Conservation (phyloP, 2,888 invertebrate genomes). For the Prosapia bicincta region DNA sequence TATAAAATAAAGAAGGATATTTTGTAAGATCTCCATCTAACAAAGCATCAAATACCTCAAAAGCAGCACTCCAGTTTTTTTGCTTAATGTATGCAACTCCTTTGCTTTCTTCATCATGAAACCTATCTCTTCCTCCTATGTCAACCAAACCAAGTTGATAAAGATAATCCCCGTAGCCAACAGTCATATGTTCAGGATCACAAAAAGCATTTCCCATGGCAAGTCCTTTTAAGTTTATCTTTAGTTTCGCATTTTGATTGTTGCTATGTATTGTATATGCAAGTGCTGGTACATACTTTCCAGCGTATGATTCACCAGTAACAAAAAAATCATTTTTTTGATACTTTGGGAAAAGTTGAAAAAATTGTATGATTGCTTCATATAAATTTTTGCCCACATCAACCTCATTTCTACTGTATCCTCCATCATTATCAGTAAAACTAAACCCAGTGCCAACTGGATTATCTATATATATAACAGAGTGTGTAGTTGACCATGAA, state of each 20-base stretch:
- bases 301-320: slow-evolving; percentile 87
- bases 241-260: slow-evolving; percentile 54
- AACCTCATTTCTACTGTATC: slow-evolving; percentile 75
- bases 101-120: slow-evolving; percentile 53
- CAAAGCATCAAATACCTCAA: slow-evolving; percentile 65
- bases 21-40: slow-evolving; percentile 50
- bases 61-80: slow-evolving; percentile 65
- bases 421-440: slow-evolving; percentile 71
- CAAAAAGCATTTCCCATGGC: slow-evolving; percentile 78
- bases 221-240: slow-evolving; percentile 69
- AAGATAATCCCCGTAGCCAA: slow-evolving; percentile 70
- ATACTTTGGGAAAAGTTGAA: slow-evolving; percentile 74
- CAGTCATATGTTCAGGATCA: slow-evolving; percentile 72
- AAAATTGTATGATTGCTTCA: slow-evolving; percentile 74
- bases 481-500: slow-evolving; percentile 76
- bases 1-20: slow-evolving; percentile 60
- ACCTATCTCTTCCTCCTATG: slow-evolving; percentile 59
- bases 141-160: slow-evolving; percentile 62
- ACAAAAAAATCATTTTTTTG: slow-evolving; percentile 76
- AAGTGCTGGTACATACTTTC: slow-evolving; percentile 75
- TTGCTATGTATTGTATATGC: slow-evolving; percentile 64
- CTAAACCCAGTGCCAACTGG: slow-evolving; percentile 92
- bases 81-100: slow-evolving; percentile 58
- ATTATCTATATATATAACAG: slow-evolving; percentile 86
- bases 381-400: slow-evolving; percentile 80